Percentiles rank a stretch among this genome's conserved stretches.
Evolutionary conservation across 2,113 vertebrate genomes (phyloP).

Genomic region (Oryzias woworae): DNA sequence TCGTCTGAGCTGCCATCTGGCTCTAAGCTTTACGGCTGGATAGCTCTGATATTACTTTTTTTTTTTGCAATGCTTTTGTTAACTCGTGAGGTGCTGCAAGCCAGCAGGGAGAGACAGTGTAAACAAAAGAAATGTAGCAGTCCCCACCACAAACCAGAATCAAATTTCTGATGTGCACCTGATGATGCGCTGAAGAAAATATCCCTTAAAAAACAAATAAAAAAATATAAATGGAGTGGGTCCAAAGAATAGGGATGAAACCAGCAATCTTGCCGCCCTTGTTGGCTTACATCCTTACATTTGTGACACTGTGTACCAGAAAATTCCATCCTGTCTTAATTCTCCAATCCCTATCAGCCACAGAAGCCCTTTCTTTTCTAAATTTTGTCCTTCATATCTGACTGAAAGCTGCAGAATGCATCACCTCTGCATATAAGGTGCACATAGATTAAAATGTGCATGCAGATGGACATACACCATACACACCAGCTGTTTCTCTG

Average conservation of each 20-base stretch:
- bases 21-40: no score
- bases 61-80: no score
- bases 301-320: slow-evolving; percentile 26
- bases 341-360: slow-evolving; percentile 26
- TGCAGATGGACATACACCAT: slow-evolving; percentile 29
- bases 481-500: slow-evolving; percentile 18
- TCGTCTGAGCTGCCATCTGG: no score
- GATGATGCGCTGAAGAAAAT: no score
- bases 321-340: slow-evolving; percentile 10
- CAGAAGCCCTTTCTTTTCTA: slow-evolving; percentile 8
- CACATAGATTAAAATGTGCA: slow-evolving; percentile 48
- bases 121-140: no score
- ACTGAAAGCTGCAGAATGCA: slow-evolving; percentile 33
- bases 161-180: no score
- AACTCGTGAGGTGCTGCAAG: no score
- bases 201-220: no score
- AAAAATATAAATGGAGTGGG: no score
- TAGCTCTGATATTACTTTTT: no score
- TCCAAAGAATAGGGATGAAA: slow-evolving; percentile 8
- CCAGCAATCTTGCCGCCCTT: slow-evolving; percentile 34
- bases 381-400: slow-evolving; percentile 35
- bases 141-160: no score
- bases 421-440: slow-evolving; percentile 7
- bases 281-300: slow-evolving; percentile 8
- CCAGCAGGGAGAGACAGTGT: no score